These are phyloP conservation scores for Myathropa florea DNA, from an alignment of 2,888 invertebrate species.

Conservation along the genomic window DNA sequence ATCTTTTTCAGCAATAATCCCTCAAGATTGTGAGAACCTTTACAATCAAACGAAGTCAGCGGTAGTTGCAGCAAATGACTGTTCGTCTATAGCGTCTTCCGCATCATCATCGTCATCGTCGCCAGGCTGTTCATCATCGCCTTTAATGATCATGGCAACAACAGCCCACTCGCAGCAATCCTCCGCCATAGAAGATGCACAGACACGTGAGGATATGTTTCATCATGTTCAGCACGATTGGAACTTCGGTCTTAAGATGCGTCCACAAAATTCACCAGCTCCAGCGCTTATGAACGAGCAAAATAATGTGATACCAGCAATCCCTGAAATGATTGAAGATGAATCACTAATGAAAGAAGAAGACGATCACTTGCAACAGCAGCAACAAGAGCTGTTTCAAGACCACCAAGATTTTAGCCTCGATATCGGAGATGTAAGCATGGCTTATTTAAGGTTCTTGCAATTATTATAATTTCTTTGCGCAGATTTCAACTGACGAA, in stretches of 20 bases:
- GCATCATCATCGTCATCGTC: constrained; percentile 75
- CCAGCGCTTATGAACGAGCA: constrained; percentile 44
- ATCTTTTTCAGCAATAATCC: constrained; percentile 41
- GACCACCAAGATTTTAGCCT: constrained; percentile 58
- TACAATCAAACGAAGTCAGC: constrained; percentile 72
- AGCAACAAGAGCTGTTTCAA: constrained; percentile 52
- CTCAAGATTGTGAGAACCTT: constrained; percentile 76
- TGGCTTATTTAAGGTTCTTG: neutral
- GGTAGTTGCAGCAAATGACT: constrained; percentile 61
- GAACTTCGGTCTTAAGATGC: constrained; percentile 77
- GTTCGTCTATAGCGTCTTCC: constrained; percentile 73
- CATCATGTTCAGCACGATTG: constrained; percentile 80
- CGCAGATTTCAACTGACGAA: constrained; percentile 57
- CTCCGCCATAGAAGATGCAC: constrained; percentile 50
- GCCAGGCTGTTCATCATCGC: constrained; percentile 74
- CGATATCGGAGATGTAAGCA: constrained; percentile 64
- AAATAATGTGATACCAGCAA: constrained; percentile 40
- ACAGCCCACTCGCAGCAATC: constrained; percentile 73
- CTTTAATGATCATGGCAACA: constrained; percentile 69
- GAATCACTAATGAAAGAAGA: constrained; percentile 54
- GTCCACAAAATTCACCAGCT: constrained; percentile 43
- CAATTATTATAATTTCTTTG: neutral
- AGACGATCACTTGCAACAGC: constrained; percentile 33
- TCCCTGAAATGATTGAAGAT: constrained; percentile 48
- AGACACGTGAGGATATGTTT: constrained; percentile 75